Conservation (phyloP, 2,113 vertebrate species). For the Notarius lentiginosus region DNA sequence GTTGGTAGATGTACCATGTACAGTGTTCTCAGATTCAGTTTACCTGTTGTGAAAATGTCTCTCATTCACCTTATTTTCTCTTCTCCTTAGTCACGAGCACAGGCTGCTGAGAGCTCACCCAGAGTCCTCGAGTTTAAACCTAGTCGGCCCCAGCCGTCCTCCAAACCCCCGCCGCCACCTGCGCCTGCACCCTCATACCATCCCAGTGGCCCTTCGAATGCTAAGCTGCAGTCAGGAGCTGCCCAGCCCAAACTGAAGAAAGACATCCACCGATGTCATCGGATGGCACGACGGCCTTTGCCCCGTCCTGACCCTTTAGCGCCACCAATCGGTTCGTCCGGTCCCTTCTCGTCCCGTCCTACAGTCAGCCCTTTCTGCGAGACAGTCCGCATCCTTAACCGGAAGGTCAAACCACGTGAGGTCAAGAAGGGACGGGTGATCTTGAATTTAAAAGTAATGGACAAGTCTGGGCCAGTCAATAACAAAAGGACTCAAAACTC, state of each 20-base stretch:
- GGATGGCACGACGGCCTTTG: constrained; percentile 92
- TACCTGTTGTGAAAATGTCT: neutral
- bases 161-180: constrained; percentile 39
- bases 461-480: constrained; percentile 75
- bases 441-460: constrained; percentile 94
- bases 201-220: constrained; percentile 67
- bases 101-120: constrained; percentile 72
- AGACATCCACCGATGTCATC: constrained; percentile 94
- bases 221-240: constrained; percentile 91
- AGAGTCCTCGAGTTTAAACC: constrained; percentile 83
- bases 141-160: constrained; percentile 68
- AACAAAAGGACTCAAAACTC: constrained; percentile 50
- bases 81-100: constrained; percentile 46
- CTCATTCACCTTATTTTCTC: neutral
- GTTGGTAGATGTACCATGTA: constrained; percentile 57
- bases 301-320: constrained; percentile 84
- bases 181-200: constrained; percentile 59
- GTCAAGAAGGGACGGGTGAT: constrained; percentile 93
- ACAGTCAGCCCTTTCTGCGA: constrained; percentile 92
- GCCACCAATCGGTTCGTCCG: constrained; percentile 39
- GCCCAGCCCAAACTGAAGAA: constrained; percentile 95
- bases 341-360: constrained; percentile 77
- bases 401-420: constrained; percentile 92
- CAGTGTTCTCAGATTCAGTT: no score
- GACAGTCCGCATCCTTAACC: constrained; percentile 96